Evolutionary conservation across 2,888 invertebrate genomes (phyloP).

Genomic region (Aethes cnicana): DNA sequence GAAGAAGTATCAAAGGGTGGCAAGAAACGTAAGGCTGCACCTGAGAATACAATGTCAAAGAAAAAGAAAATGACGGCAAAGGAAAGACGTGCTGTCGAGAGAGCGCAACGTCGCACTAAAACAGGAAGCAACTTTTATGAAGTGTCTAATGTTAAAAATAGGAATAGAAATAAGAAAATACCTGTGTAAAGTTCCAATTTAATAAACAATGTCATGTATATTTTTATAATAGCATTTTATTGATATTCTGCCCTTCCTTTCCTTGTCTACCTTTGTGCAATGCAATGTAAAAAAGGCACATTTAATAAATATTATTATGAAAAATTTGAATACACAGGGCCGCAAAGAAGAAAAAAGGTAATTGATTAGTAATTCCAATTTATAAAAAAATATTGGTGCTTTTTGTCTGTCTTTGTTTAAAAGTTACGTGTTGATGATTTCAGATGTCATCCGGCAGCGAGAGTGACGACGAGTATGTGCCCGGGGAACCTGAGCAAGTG

Average conservation of each 20-base stretch:
- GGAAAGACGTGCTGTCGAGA: constrained; percentile 87
- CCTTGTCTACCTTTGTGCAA: too few relatives aligned
- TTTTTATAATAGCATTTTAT: background rate
- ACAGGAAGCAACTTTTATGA: constrained; percentile 95
- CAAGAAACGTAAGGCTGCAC: constrained; percentile 55
- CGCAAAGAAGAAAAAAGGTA: too few relatives aligned
- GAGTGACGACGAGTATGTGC: constrained; percentile 90
- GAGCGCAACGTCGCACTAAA: constrained; percentile 89
- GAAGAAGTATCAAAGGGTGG: constrained; percentile 73
- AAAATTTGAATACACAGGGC: too few relatives aligned
- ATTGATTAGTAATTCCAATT: too few relatives aligned
- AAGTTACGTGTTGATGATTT: constrained; percentile 34
- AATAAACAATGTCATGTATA: constrained; percentile 33
- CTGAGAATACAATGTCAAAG: constrained; percentile 39
- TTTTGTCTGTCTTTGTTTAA: constrained; percentile 8
- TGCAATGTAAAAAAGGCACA: too few relatives aligned
- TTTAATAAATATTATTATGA: too few relatives aligned
- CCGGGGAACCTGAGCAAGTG: constrained; percentile 84
- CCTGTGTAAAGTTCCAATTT: constrained; percentile 35
- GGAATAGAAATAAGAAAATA: constrained; percentile 88
- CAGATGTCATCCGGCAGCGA: constrained; percentile 86
- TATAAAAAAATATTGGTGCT: background rate
- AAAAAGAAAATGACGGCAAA: constrained; percentile 87
- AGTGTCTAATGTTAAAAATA: constrained; percentile 93
- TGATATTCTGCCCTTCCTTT: background rate